Evolutionary conservation across 1,140 invertebrate genomes (phyloP).

Genomic region (Aphelenchoides besseyi): DNA sequence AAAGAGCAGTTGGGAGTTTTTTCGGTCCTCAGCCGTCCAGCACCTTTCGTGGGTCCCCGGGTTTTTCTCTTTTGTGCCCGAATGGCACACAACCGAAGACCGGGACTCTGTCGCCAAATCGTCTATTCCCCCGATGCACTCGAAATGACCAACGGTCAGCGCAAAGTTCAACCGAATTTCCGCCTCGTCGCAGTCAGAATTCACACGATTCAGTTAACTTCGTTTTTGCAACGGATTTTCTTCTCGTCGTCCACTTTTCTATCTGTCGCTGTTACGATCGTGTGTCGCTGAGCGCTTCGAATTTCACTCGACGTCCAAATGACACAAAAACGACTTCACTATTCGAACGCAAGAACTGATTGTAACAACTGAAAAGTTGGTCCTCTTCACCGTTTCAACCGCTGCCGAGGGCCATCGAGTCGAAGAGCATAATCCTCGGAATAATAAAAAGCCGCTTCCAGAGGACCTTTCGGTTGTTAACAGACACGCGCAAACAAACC

Average conservation of each 20-base stretch:
- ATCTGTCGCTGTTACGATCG: neutral
- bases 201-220: neutral
- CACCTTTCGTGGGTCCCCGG: no score
- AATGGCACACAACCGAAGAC: neutral
- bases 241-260: neutral
- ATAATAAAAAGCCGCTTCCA: constrained; percentile 1
- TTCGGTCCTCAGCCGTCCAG: no score
- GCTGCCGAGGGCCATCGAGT: neutral
- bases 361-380: neutral
- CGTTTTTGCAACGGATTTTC: neutral
- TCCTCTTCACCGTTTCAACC: no score
- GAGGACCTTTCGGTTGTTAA: neutral
- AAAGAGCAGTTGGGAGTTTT: no score
- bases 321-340: neutral
- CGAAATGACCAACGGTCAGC: neutral
- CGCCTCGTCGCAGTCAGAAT: neutral
- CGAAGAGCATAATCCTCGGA: neutral
- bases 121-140: neutral
- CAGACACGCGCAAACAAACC: neutral
- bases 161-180: constrained; percentile 3
- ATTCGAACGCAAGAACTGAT: neutral
- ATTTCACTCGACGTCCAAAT: neutral
- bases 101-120: neutral
- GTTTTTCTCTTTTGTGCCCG: no score
- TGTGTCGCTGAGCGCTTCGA: neutral